phyloP scores from a whole-genome alignment of 2,113 vertebrate species.

The Gopherus flavomarginatus region DNA sequence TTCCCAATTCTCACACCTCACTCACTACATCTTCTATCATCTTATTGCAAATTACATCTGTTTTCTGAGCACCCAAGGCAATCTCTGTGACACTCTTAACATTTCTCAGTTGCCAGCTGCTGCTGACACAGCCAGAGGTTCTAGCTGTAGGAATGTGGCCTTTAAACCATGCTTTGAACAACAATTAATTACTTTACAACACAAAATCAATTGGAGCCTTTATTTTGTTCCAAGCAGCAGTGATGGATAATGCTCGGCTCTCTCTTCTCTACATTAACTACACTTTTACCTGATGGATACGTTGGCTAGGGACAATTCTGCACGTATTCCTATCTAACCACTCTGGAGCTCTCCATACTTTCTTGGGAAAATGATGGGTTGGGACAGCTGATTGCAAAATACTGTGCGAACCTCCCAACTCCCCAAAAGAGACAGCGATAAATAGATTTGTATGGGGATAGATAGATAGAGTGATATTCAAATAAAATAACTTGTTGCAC shows the following conservation, averaged over 20 bases:
- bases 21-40: background rate
- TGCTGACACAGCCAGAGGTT: constrained; percentile 35
- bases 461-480: background rate
- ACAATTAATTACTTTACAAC: constrained; percentile 62
- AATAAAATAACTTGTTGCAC: background rate
- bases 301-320: background rate
- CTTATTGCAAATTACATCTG: background rate
- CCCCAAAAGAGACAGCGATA: background rate
- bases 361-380: background rate
- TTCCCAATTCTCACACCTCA: background rate
- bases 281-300: background rate
- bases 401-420: background rate
- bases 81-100: background rate
- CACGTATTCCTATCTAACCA: background rate
- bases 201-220: constrained; percentile 59
- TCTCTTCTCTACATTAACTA: constrained; percentile 5
- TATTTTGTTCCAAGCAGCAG: background rate
- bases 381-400: background rate
- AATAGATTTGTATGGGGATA: too few species aligned
- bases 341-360: background rate
- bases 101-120: constrained; percentile 46
- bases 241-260: constrained; percentile 55
- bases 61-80: background rate
- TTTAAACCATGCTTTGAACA: constrained; percentile 35
- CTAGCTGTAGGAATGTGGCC: constrained; percentile 10